These are phyloP conservation scores for Erethizon dorsatum DNA, from an alignment of 2,797 vertebrate genomes.

Conservation along the genomic window DNA sequence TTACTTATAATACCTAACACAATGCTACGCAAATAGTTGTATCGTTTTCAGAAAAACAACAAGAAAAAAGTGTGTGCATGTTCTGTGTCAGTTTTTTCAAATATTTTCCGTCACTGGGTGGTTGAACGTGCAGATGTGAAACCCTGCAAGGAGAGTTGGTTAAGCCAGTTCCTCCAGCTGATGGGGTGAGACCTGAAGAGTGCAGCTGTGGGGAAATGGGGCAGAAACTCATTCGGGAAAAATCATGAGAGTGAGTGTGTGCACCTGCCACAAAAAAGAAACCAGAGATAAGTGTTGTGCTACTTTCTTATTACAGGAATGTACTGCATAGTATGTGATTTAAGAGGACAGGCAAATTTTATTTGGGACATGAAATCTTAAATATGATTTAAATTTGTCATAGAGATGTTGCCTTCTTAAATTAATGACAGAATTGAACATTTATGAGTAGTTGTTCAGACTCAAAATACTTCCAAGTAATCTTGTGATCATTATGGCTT, in stretches of 20 bases:
- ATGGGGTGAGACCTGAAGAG: not conserved
- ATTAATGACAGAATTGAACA: conserved; percentile 1
- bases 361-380: not conserved
- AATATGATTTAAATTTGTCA: conserved; percentile 51
- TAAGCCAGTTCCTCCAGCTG: not conserved
- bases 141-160: not conserved
- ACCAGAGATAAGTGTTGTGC: not conserved
- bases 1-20: not conserved
- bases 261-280: not conserved
- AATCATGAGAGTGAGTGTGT: not conserved
- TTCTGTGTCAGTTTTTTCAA: not conserved
- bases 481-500: conserved; percentile 25
- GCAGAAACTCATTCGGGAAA: not conserved
- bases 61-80: not conserved
- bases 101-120: not conserved
- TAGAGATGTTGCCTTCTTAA: conserved; percentile 34
- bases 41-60: not conserved
- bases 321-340: not conserved
- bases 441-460: conserved; percentile 30
- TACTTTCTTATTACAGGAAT: not conserved
- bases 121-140: not conserved
- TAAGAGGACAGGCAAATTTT: not conserved
- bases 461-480: conserved; percentile 17
- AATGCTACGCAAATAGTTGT: not conserved
- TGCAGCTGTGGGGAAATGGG: not conserved